Base-by-base conservation (phyloP, 2,888 invertebrate species). In the Limnephilus rhombicus region DNA sequence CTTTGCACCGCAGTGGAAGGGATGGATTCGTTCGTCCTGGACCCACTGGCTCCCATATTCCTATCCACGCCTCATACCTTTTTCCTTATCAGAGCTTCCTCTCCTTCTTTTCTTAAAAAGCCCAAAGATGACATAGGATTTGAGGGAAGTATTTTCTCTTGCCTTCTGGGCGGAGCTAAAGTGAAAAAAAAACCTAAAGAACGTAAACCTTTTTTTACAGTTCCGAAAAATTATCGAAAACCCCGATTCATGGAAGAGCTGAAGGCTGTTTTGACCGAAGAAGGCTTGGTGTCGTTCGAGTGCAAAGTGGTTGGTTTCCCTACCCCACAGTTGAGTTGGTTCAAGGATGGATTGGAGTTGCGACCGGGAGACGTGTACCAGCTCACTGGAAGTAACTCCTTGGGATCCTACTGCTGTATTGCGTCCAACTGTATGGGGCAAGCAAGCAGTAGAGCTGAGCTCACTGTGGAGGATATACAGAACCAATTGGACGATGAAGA, bases 291-390 rank as follows among this genome's bases (percentile, higher is more conserved):
- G 1, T 98, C 98, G 0, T 99, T 99, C 94, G 99, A 99, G 94
- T 99, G 99, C 95, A 99, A 99, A 95, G 98, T 99, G 0, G 98
- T 98, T 3, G 99, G 98, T 0, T 98, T 98, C 94, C 99, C 99
- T 0, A 98, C 98, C 0, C 99, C 99, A 0, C 96, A 98, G 89
- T 96, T 99, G 0, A 97, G 98, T 94, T 99, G 99, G 99, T 99
- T 98, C 95, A 99, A 98, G 95, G 99, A 99, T 95, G 98, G 98
- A 0, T 98, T 98, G 94, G 98, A 99, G 95, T 95, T 99, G 83
- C 98, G 98, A 94, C 98, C 99, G 0, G 99, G 99, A 13, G 99
- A 99, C 95, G 98, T 99, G 11, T 99, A 99, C 95, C 98, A 98
- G 95, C 96, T 99, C 29, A 98, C 98, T 0, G 99, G 99, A 18